phyloP scores from a whole-genome alignment of 1,140 invertebrate species.

The Forficula auricularia region DNA sequence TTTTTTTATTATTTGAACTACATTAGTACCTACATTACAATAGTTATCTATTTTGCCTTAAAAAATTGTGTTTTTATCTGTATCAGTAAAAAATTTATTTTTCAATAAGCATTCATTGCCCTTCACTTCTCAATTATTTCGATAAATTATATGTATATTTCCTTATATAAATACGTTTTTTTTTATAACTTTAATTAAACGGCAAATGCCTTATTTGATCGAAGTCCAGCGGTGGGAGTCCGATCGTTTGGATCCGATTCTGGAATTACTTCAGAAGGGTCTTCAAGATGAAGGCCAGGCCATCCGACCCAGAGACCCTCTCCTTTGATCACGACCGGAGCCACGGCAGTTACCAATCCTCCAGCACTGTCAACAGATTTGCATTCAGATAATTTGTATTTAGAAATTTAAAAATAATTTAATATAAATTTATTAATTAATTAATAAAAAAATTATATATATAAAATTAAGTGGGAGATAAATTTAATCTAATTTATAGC shows the following conservation, averaged over 20 bases:
- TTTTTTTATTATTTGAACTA: too few relatives aligned
- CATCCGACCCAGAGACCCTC: constrained; percentile 78
- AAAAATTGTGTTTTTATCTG: not conserved
- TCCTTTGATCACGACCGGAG: constrained; percentile 67
- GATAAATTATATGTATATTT: too few relatives aligned
- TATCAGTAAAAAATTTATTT: not conserved
- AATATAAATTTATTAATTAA: constrained; percentile 7
- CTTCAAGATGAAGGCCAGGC: constrained; percentile 64
- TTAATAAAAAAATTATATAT: constrained; percentile 7
- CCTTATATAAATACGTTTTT: too few relatives aligned
- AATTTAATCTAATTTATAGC: too few relatives aligned
- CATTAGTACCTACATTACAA: too few relatives aligned
- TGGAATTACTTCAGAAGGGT: constrained; percentile 55
- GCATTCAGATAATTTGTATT: not conserved
- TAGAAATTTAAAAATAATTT: not conserved
- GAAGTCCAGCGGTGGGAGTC: constrained; percentile 64
- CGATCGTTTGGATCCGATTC: constrained; percentile 69
- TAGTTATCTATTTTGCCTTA: too few relatives aligned
- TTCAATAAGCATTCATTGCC: too few relatives aligned
- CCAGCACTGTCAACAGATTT: constrained; percentile 53
- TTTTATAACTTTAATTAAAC: too few relatives aligned
- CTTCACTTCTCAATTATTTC: too few relatives aligned
- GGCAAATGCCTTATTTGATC: constrained; percentile 69
- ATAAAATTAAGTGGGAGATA: too few relatives aligned
- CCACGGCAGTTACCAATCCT: constrained; percentile 75